Conservation (phyloP, 1,140 invertebrate genomes). For the Drosophila equinoxialis region DNA sequence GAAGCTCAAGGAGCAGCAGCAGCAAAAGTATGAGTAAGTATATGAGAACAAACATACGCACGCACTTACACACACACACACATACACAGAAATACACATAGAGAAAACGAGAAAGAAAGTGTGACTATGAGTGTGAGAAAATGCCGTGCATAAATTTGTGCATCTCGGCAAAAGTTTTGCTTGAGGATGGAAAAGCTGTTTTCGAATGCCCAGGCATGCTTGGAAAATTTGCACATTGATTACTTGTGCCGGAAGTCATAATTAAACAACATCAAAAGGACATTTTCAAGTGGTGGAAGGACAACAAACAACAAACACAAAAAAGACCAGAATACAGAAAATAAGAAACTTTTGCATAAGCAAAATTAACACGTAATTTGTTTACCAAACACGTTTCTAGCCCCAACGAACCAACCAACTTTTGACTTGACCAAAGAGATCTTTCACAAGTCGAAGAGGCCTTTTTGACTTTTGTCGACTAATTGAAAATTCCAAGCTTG, state of each 20-base stretch:
- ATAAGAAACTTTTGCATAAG: constrained; percentile 57
- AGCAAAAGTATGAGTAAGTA: constrained; percentile 12
- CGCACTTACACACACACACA: not conserved
- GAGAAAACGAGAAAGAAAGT: not conserved
- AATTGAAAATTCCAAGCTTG: constrained; percentile 76
- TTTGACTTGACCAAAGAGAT: constrained; percentile 55
- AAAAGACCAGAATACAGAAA: not conserved
- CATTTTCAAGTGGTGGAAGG: constrained; percentile 1
- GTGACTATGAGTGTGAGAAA: not conserved
- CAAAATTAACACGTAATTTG: constrained; percentile 78
- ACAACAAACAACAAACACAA: constrained; percentile 32
- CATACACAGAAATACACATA: not conserved
- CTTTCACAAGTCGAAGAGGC: constrained; percentile 16
- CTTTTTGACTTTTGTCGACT: constrained; percentile 56
- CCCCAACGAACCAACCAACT: not conserved
- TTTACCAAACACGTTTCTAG: constrained; percentile 72
- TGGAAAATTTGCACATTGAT: constrained; percentile 75
- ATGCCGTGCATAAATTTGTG: constrained; percentile 69
- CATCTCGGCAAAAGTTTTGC: constrained; percentile 56
- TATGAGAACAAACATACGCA: not conserved
- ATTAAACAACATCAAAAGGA: constrained; percentile 71
- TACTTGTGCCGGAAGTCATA: constrained; percentile 77
- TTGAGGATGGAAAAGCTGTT: constrained; percentile 41
- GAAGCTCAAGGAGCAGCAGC: constrained; percentile 24
- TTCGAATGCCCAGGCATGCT: constrained; percentile 59